Conservation (phyloP, 1,140 invertebrate species). For the Trinorchestia longiramus region DNA sequence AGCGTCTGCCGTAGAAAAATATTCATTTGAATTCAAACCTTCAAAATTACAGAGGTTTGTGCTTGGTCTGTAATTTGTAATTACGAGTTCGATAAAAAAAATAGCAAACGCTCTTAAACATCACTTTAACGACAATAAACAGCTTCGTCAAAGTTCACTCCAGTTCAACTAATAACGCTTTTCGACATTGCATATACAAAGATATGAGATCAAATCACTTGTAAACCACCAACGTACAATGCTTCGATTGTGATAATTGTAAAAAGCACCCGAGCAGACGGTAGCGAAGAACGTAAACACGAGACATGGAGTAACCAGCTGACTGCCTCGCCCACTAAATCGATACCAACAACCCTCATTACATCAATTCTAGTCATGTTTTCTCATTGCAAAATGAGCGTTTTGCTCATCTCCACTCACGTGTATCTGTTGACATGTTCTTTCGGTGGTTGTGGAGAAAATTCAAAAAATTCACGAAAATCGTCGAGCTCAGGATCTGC, state of each 20-base stretch:
- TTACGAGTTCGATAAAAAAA: too few relatives aligned
- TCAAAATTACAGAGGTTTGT: too few relatives aligned
- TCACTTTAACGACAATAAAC: too few relatives aligned
- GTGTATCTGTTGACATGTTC: conserved; percentile 54
- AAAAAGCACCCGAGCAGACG: not conserved
- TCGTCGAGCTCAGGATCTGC: conserved; percentile 47
- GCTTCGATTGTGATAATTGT: not conserved
- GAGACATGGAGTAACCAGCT: not conserved
- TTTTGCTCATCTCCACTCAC: conserved; percentile 10
- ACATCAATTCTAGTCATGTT: not conserved
- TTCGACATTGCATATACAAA: not conserved
- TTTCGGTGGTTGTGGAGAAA: conserved; percentile 41
- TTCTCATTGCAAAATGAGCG: not conserved
- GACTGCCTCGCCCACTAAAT: conserved; percentile 45
- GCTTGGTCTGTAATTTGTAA: too few relatives aligned
- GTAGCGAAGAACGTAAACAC: not conserved
- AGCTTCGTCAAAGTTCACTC: too few relatives aligned
- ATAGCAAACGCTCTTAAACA: too few relatives aligned
- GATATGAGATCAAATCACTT: not conserved
- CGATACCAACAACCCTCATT: not conserved
- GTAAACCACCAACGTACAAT: not conserved
- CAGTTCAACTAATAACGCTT: not conserved
- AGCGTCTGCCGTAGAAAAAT: too few relatives aligned
- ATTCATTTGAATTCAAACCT: too few relatives aligned
- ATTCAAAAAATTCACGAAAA: conserved; percentile 50